A percentile compares a stretch with the other conserved stretches of the same genome.
phyloP scores from a whole-genome alignment of 2,888 invertebrate species.

The Lypha dubia region DNA sequence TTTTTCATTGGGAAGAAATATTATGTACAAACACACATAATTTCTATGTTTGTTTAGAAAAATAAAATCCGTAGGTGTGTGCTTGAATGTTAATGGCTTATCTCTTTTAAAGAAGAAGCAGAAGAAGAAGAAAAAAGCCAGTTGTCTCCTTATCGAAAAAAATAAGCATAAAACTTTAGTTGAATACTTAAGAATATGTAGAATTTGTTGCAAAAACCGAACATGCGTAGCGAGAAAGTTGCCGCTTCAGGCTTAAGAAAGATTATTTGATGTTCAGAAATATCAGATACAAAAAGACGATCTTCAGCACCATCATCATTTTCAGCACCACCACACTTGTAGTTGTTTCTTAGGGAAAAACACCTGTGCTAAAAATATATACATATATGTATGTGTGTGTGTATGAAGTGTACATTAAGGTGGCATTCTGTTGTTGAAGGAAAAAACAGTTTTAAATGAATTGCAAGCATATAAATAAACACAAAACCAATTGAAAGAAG shows the following conservation, averaged over 20 bases:
- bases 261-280: slow-evolving; percentile 37
- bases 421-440: not conserved
- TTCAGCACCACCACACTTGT: slow-evolving; percentile 31
- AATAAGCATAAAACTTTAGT: too few species aligned
- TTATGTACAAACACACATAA: too few species aligned
- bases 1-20: slow-evolving; percentile 18
- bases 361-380: slow-evolving; percentile 57
- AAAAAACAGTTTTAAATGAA: too few species aligned
- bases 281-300: slow-evolving; percentile 5
- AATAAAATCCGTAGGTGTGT: slow-evolving; percentile 59
- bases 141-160: slow-evolving; percentile 22
- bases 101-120: slow-evolving; percentile 15
- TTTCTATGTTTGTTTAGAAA: slow-evolving; percentile 17
- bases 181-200: slow-evolving; percentile 5
- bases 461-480: too few species aligned
- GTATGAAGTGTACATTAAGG: not conserved
- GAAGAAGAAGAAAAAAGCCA: not conserved
- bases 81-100: slow-evolving; percentile 40
- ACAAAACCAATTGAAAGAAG: too few species aligned
- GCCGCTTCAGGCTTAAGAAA: slow-evolving; percentile 25
- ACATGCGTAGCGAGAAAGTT: slow-evolving; percentile 66
- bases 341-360: slow-evolving; percentile 63
- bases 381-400: not conserved
- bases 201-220: slow-evolving; percentile 51
- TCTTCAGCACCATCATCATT: slow-evolving; percentile 14